phyloP scores from a whole-genome alignment of 2,797 vertebrate genomes.

The Sebastes diaconus region DNA sequence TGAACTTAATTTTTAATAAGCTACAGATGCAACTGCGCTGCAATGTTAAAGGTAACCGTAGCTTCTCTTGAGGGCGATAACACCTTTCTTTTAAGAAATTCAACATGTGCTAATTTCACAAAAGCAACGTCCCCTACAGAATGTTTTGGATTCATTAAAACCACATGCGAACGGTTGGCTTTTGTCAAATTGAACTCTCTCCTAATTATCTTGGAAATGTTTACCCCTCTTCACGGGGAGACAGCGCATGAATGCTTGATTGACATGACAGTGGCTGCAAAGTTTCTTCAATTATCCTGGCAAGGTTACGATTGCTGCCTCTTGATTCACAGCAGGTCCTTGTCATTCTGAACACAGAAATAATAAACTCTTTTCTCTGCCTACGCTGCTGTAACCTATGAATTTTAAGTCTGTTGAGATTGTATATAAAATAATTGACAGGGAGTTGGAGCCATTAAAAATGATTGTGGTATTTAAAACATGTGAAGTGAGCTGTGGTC shows the following conservation, averaged over 20 bases:
- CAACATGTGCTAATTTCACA: constrained; percentile 37
- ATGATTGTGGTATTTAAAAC: constrained; percentile 27
- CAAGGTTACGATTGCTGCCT: constrained; percentile 56
- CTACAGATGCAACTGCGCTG: not conserved
- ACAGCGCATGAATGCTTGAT: constrained; percentile 56
- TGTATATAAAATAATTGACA: constrained; percentile 8
- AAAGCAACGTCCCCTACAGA: constrained; percentile 34
- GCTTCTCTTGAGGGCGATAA: constrained; percentile 16
- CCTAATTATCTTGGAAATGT: constrained; percentile 58
- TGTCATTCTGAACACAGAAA: constrained; percentile 48
- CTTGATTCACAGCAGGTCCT: constrained; percentile 48
- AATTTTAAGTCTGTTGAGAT: constrained; percentile 31
- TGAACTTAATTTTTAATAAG: not conserved
- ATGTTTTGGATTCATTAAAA: constrained; percentile 53
- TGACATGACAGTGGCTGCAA: constrained; percentile 52
- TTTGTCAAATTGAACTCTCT: constrained; percentile 56
- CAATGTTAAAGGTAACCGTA: constrained; percentile 14
- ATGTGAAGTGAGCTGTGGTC: not conserved
- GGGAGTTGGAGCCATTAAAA: constrained; percentile 20
- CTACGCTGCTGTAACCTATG: constrained; percentile 23
- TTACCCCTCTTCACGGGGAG: constrained; percentile 48
- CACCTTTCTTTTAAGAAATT: constrained; percentile 15
- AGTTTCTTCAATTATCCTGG: constrained; percentile 66
- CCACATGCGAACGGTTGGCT: constrained; percentile 44
- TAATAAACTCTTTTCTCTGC: constrained; percentile 31